These are phyloP conservation scores for Heliangelus exortis DNA, from an alignment of 2,797 vertebrate species.

Conservation along the genomic window DNA sequence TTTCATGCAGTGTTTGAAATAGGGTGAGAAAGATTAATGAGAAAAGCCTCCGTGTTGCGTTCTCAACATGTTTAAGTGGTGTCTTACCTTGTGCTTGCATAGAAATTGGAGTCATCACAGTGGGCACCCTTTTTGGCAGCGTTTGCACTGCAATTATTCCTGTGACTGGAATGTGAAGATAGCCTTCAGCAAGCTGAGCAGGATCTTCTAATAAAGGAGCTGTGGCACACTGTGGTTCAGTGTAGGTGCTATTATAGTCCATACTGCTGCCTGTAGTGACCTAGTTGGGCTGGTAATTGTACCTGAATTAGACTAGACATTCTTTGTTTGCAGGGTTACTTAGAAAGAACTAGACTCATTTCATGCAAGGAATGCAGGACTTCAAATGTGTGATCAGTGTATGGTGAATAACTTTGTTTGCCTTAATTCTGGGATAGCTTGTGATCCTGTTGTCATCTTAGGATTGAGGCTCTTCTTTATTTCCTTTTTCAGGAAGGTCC, in stretches of 20 bases:
- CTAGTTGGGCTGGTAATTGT: not conserved
- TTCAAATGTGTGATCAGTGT: rapidly evolving
- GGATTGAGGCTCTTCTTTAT: not conserved
- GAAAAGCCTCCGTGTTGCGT: not conserved
- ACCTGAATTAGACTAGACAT: not conserved
- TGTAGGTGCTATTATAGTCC: not conserved
- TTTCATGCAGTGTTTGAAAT: not conserved
- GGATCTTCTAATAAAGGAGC: not conserved
- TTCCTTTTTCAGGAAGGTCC: not conserved
- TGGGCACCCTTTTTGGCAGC: not conserved
- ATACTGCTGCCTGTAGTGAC: not conserved
- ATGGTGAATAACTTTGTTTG: not conserved
- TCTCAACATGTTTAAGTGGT: not conserved
- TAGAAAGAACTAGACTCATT: not conserved
- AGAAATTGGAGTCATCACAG: rapidly evolving
- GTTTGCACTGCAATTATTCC: not conserved
- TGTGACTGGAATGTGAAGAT: not conserved
- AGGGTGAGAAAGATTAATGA: not conserved
- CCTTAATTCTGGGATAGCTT: not conserved
- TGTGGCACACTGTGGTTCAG: not conserved
- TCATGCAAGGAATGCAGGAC: not conserved
- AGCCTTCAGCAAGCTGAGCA: not conserved
- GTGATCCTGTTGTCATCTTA: not conserved
- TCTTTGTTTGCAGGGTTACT: not conserved
- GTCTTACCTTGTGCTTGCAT: not conserved